Base-by-base conservation (phyloP, 2,888 invertebrate genomes). In the Eupithecia exiguata region DNA sequence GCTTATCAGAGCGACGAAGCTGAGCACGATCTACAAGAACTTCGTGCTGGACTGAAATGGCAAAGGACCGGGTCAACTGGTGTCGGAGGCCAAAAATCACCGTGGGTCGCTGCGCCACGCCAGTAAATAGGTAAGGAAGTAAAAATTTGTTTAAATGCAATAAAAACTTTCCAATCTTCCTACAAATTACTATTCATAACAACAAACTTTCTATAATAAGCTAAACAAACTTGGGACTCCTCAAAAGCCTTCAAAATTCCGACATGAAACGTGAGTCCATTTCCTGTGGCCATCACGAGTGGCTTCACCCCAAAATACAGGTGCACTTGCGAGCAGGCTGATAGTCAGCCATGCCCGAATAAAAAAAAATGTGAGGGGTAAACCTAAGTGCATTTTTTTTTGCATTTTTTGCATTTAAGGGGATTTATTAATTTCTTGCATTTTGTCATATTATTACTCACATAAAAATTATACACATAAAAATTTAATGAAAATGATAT, bases 271-370 rank as follows among this genome's bases (percentile, higher is more conserved):
- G 78, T 77, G 80, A 78, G 78, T 79, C 78, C 78, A 74, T 77
- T 79, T 77, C 71, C 69, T 74, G 75, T 78, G 75, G 72, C 78
- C 83, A 88, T 90, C 84, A 88, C 74, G 71, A 79, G 78, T 87
- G 86, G 83, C 79, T 83, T 79, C 82, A 86, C 87, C 87, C 86
- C 86, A 87, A 89, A 70, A 71, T 46, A 46, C 14, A 49, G 35
- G 46, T 67, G 16, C 16, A 67, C 67, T 67, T 35, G 35, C 36
- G 68, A 68, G 68, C 53, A 21, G 14, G n/a, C 0, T n/a, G 53
- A 58, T 68, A 38, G 36, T 53, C 7, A 36, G 21, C 38, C 21
- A 21, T 53, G n/a, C 10, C 6, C 12, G 2, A 46, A 12, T 14
- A 14, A 25, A 58, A 58, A 21, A 58, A 58, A 1, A 0, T n/a